Conservation (phyloP, 2,888 invertebrate genomes). For the Erebia aethiops region DNA sequence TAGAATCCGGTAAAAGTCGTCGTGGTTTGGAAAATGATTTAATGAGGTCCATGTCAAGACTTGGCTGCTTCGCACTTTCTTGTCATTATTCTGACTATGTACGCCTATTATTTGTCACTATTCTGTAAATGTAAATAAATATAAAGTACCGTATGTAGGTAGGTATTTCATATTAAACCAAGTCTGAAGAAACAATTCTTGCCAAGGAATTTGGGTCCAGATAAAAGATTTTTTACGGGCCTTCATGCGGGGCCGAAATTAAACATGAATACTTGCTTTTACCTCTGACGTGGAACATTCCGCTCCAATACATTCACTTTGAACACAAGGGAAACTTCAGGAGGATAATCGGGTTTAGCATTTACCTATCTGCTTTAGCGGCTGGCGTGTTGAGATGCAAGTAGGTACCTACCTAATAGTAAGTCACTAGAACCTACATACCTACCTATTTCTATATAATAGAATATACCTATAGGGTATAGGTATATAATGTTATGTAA, state of each 20-base stretch:
- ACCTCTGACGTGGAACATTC: conserved; percentile 80
- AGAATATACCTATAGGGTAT: too few species aligned
- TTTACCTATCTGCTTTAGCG: conserved; percentile 56
- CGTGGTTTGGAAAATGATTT: too few species aligned
- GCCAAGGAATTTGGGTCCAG: conserved; percentile 67
- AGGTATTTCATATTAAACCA: conserved; percentile 10
- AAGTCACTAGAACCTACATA: neutral
- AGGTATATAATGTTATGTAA: too few species aligned
- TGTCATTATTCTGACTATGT: too few species aligned
- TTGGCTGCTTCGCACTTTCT: too few species aligned
- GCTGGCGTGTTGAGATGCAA: conserved; percentile 43
- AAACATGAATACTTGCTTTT: conserved; percentile 81
- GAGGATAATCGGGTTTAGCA: conserved; percentile 69
- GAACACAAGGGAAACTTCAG: conserved; percentile 71
- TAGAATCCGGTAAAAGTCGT: too few species aligned
- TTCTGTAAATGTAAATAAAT: neutral
- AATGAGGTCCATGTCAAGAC: too few species aligned
- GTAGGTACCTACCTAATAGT: neutral
- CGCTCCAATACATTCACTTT: conserved; percentile 77
- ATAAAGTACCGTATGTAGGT: neutral
- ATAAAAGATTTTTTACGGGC: conserved; percentile 69
- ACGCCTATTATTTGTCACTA: neutral
- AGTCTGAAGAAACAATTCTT: conserved; percentile 49
- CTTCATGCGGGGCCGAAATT: conserved; percentile 71
- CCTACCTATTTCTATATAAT: neutral